A percentile compares a stretch with the other conserved stretches of the same genome.
phyloP scores from a whole-genome alignment of 2,113 vertebrate genomes.

The Burhinus bistriatus region DNA sequence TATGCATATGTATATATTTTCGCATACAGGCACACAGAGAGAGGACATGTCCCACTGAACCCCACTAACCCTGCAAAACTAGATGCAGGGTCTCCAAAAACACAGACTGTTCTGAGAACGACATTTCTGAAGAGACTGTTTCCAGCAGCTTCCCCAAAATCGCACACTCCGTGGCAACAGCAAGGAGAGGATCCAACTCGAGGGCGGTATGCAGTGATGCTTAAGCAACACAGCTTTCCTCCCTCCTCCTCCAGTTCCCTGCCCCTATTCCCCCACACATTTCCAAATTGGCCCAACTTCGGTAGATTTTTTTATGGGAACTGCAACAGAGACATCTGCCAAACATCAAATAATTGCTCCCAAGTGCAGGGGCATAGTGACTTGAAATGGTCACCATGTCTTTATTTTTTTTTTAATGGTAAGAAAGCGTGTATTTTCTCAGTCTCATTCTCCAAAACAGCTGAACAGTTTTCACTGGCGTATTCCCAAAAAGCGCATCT shows the following conservation, averaged over 20 bases:
- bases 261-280: neutral
- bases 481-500: neutral
- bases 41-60: neutral
- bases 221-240: neutral
- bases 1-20: fast-evolving
- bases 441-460: neutral
- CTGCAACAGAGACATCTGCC: neutral
- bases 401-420: neutral
- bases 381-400: neutral
- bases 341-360: neutral
- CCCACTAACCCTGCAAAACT: neutral
- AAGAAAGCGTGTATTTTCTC: neutral
- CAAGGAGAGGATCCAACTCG: neutral
- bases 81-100: neutral
- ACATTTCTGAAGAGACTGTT: neutral
- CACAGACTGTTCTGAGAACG: neutral
- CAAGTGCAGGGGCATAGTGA: neutral
- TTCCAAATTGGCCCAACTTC: neutral
- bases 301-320: neutral
- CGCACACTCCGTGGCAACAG: neutral
- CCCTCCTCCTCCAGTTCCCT: neutral
- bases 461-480: neutral
- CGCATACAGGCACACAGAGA: neutral
- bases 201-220: neutral
- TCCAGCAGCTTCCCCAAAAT: neutral